Conservation (phyloP, 2,113 vertebrate genomes). For the Dascyllus trimaculatus region DNA sequence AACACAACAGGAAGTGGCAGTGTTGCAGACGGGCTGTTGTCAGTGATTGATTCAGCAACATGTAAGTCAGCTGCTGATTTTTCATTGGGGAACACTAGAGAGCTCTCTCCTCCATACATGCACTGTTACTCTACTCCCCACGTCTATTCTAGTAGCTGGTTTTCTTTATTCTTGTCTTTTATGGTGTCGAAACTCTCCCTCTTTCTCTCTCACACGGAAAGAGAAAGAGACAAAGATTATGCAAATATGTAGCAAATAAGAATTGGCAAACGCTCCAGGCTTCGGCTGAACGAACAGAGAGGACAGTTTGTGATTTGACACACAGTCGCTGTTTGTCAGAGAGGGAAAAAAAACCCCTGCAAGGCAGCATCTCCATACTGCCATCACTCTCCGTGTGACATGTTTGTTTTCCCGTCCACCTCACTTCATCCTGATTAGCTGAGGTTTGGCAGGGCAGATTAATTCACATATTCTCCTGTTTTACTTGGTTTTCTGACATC, state of each 20-base stretch:
- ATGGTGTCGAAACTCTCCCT: neutral
- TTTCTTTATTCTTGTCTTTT: neutral
- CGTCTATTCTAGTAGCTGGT: slow-evolving; percentile 1
- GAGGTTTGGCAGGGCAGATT: slow-evolving; percentile 23
- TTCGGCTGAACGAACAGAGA: slow-evolving; percentile 1
- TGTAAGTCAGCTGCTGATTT: neutral
- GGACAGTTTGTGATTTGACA: slow-evolving; percentile 21
- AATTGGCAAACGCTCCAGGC: neutral
- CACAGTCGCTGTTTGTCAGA: slow-evolving; percentile 27
- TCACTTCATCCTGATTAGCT: slow-evolving; percentile 6
- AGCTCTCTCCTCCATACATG: neutral
- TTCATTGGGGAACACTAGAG: neutral
- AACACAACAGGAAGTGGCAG: neutral
- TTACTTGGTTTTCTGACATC: slow-evolving; percentile 16
- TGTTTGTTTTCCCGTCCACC: neutral
- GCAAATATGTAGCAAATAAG: slow-evolving; percentile 30
- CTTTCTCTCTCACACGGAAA: neutral
- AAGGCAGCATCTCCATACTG: slow-evolving; percentile 7
- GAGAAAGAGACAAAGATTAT: slow-evolving; percentile 30
- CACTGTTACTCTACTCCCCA: neutral
- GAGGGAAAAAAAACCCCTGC: neutral
- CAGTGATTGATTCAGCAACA: too few relatives aligned
- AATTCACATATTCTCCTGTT: slow-evolving; percentile 21
- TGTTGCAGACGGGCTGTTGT: too few relatives aligned
- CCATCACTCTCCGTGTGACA: neutral